Conservation (phyloP, 2,888 invertebrate genomes). For the Fragum fragum region DNA sequence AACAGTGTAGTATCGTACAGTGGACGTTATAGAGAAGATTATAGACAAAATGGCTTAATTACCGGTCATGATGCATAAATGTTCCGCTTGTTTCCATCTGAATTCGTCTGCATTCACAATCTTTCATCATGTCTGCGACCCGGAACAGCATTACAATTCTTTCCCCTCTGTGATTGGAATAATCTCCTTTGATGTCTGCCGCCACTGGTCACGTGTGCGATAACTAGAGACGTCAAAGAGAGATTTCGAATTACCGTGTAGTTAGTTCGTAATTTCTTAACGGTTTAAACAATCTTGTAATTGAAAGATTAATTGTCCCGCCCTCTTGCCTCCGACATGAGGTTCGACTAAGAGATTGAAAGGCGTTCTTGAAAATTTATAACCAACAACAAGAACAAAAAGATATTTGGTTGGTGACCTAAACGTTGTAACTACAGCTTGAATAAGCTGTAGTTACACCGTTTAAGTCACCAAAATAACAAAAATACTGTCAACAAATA, state of each 20-base stretch:
- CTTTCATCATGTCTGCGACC: slow-evolving; percentile 12
- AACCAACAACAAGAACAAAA: no score
- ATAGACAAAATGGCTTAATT: slow-evolving; percentile 16
- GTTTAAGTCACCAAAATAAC: no score
- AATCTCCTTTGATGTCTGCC: not conserved
- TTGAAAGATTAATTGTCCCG: no score
- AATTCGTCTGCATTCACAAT: slow-evolving; percentile 10
- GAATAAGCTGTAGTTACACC: no score
- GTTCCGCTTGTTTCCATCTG: slow-evolving; percentile 12
- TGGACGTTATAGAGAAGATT: not conserved
- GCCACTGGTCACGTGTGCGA: not conserved
- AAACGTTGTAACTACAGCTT: no score
- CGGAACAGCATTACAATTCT: slow-evolving; percentile 10
- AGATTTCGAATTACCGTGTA: not conserved
- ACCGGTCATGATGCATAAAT: slow-evolving; percentile 3
- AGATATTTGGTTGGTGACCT: no score
- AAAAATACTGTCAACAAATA: no score
- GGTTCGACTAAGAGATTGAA: no score
- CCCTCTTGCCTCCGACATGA: no score
- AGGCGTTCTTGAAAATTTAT: no score
- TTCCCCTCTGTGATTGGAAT: not conserved
- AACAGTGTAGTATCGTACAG: no score
- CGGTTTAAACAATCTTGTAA: no score
- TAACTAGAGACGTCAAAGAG: slow-evolving; percentile 5
- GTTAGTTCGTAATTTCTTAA: not conserved